Base-by-base conservation (phyloP, 2,888 invertebrate species). In the Lordiphosa fenestrarum region DNA sequence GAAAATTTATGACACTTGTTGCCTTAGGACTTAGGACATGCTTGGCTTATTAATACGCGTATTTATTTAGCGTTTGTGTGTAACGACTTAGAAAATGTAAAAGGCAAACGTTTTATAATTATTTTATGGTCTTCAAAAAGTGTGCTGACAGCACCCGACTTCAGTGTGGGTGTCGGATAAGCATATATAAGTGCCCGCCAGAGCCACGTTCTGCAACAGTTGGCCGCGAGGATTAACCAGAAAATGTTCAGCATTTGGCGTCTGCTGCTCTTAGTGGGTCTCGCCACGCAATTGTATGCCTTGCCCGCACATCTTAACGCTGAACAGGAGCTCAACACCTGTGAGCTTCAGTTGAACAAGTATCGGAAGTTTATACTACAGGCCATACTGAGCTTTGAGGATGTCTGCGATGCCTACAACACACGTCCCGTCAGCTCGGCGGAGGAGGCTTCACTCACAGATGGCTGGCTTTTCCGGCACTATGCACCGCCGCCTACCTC, bases 301-400 rank as follows among this genome's bases (percentile, higher is more conserved):
- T 9, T 64, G 53, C 71, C 74, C 49, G 60, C 59, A n/a, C 69
- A 69, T 60, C 42, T 46, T n/a, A 19, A 51, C 6, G 36, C 57
- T 6, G 73, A 84, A n/a, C 35, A 55, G 61, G 80, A 74, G 52
- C 64, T 86, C 21, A 73, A 53, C 51, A 81, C 81, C 10, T 89
- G 89, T 44, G 87, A 87, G 37, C 67, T 86, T 37, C 88, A 88
- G 62, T 54, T 89, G 10, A 73, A 80, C 49, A 89, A 87, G 61
- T 89, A 88, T 56, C 84, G 88, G 2, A 77, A 80, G 38, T 89
- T 89, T 42, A 69, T 89, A 9, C 72, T 89, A 0, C 86, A 88
- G 64, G 86, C 88, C 7, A 85, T 89, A 33, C 66, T 88, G 12
- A 89, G 83, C 39, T 88, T 88, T 41, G 89, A 89, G 60, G 88